Conservation (phyloP, 2,113 vertebrate genomes). For the Gopherus evgoodei region DNA sequence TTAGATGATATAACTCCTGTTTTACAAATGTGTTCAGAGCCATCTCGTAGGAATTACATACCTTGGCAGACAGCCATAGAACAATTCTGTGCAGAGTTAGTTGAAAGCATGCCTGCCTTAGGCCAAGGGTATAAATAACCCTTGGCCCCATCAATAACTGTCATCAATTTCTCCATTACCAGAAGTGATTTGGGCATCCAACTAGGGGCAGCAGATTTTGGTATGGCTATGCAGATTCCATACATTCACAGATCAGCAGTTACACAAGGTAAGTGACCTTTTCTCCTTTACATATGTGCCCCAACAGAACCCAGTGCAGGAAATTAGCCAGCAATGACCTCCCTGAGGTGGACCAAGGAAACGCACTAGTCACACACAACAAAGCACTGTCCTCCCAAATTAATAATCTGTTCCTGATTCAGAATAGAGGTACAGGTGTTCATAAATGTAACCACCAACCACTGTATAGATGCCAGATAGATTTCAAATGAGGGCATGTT, state of each 20-base stretch:
- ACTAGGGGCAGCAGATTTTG: not conserved
- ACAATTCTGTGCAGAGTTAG: not conserved
- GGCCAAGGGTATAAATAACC: not conserved
- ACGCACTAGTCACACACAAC: not conserved
- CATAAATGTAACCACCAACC: not conserved
- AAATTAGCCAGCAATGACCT: not conserved
- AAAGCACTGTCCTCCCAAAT: not conserved
- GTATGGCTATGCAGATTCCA: not conserved
- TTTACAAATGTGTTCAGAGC: not conserved
- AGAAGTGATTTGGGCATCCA: not conserved
- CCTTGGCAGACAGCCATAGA: not conserved
- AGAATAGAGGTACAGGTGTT: not conserved
- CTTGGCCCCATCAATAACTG: not conserved
- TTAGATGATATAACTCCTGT: too few relatives aligned
- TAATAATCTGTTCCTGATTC: rapidly evolving
- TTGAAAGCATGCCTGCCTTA: not conserved
- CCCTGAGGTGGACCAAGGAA: not conserved
- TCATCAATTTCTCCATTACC: not conserved
- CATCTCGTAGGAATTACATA: not conserved
- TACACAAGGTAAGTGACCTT: not conserved
- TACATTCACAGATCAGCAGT: not conserved
- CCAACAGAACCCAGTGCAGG: too few relatives aligned
- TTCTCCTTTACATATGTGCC: not conserved
- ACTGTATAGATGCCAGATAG: not conserved
- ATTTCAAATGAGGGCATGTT: not conserved